Evolutionary conservation across 2,888 invertebrate species (phyloP).

Genomic region (Chaitophorus viminalis): DNA sequence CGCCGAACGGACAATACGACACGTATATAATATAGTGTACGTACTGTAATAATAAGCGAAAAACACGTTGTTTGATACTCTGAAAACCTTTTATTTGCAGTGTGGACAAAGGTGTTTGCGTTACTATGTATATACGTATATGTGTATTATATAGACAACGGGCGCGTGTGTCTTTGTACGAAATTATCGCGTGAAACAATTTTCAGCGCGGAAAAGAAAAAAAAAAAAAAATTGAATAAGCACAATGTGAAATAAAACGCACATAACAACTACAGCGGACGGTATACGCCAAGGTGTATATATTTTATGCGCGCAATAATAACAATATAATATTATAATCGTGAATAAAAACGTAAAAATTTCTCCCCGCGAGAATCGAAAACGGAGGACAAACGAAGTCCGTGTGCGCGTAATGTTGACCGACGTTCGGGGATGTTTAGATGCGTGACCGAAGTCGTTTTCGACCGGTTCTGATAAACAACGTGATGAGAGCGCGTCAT

Average conservation of each 20-base stretch:
- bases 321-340: neutral
- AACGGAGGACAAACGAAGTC: too few relatives aligned
- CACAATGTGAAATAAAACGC: conserved; percentile 12
- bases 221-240: conserved; percentile 31
- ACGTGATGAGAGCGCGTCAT: too few relatives aligned
- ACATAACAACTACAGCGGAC: neutral
- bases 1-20: neutral
- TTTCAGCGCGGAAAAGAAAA: conserved; percentile 17
- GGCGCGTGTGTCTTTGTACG: conserved; percentile 6
- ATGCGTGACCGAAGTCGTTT: too few relatives aligned
- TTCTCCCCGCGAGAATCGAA: neutral
- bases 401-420: neutral
- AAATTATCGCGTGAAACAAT: conserved; percentile 30
- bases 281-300: too few relatives aligned
- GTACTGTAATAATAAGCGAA: neutral
- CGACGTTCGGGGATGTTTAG: too few relatives aligned
- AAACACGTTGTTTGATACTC: neutral
- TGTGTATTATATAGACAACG: neutral
- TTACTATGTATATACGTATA: too few relatives aligned
- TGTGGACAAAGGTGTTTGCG: neutral
- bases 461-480: too few relatives aligned
- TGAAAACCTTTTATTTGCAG: neutral
- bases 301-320: neutral
- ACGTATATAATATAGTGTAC: too few relatives aligned
- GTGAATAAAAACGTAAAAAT: neutral